Evolutionary conservation across 2,113 vertebrate genomes (phyloP).

Genomic region (Vidua macroura): DNA sequence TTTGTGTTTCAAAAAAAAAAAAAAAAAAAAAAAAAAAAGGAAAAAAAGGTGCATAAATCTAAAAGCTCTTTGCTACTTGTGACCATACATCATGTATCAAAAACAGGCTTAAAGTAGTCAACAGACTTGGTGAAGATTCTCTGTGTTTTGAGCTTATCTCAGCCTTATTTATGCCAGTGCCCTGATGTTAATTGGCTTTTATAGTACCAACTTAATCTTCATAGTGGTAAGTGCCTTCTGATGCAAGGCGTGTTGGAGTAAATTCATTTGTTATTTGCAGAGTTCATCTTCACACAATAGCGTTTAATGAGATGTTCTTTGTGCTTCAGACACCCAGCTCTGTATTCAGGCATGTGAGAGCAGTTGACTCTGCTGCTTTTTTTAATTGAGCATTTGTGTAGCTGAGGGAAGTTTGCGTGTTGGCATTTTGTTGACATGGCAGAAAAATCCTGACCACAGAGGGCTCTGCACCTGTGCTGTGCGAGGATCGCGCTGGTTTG

Average conservation of each 20-base stretch:
- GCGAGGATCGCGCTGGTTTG: neutral
- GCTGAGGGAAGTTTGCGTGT: neutral
- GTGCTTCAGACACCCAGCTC: neutral
- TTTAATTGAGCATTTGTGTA: neutral
- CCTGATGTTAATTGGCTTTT: constrained; percentile 56
- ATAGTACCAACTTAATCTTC: constrained; percentile 42
- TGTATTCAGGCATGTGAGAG: neutral
- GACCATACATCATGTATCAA: neutral
- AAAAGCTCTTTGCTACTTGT: neutral
- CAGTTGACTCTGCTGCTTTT: neutral
- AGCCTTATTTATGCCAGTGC: constrained; percentile 21
- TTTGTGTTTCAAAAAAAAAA: neutral
- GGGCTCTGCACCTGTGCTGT: neutral
- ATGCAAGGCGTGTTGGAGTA: constrained; percentile 12
- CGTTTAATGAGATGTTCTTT: neutral
- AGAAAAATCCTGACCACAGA: neutral
- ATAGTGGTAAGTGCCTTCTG: constrained; percentile 64
- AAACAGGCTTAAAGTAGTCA: neutral
- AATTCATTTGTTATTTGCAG: neutral
- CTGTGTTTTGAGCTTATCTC: neutral
- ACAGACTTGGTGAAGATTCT: neutral
- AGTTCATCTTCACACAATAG: neutral
- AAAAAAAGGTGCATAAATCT: neutral
- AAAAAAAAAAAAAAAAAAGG: no score
- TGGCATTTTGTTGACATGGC: neutral